Base-by-base conservation (phyloP, 2,797 vertebrate genomes). In the Pelobates cultripes region DNA sequence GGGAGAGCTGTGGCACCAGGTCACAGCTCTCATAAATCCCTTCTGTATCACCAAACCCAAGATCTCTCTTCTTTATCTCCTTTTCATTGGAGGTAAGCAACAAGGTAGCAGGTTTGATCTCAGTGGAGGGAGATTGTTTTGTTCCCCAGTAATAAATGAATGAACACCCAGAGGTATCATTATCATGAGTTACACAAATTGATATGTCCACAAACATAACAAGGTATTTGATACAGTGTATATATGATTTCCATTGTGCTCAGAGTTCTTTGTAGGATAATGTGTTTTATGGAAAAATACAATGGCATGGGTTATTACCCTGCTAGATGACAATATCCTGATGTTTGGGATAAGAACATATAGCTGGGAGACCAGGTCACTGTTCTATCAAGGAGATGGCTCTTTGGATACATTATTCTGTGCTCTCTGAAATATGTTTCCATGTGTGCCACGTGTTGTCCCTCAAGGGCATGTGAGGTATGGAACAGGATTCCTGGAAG, bases 401-500 rank as follows among this genome's bases (percentile, higher is more conserved):
- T 74, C 14, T 66, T 64, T 53, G 51, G 28, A 55, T 82, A 66
- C 17, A 55, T 6, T 74, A n/a, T 72, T 55, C 69, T 57, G 40
- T 77, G 28, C 43, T 64, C 57, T 12, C 70, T 15, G 45, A 64
- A 82, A 43, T 44, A 9, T 42, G n/a, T 74, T 28, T 15, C 45
- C 3, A 43, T 6, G 1, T 1, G 17, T 68, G 43, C 17, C 42
- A 60, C 3, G 10, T 44, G 73, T n/a, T 43, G 53, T 72, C 45
- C 40, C 78, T 51, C 76, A 15, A 43, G 40, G 3, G 3, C 10
- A 7, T 3, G 8, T 43, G 43, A 40, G 43, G 28, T 28, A 28
- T 28, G 28, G 28, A 28, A 13, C 61, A 64, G 61, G 28, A 12
- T 64, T 76, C 40, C 13, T 75, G 10, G 8, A 47, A 7, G 13